Evolutionary conservation across 1,140 invertebrate genomes (phyloP).

Genomic region (Drosophila ananassae): DNA sequence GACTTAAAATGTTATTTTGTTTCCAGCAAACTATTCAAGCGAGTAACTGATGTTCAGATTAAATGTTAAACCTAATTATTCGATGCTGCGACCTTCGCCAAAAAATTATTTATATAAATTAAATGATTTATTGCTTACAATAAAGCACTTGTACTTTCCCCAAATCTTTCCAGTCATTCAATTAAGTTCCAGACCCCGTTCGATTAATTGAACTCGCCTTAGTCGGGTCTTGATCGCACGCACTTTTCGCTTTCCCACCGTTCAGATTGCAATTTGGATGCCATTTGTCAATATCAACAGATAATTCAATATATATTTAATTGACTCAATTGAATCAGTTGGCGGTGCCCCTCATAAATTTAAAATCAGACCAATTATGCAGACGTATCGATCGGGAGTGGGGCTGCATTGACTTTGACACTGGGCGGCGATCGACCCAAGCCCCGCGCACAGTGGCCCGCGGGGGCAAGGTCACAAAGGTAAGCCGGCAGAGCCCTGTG

Average conservation of each 20-base stretch:
- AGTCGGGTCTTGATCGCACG: constrained; percentile 26
- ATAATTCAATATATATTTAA: constrained; percentile 74
- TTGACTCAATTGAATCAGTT: constrained; percentile 74
- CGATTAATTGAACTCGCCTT: constrained; percentile 49
- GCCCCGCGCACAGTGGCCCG: neutral
- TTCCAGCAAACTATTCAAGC: neutral
- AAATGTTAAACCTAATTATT: neutral
- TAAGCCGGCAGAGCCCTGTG: constrained; percentile 7
- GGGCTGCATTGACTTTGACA: constrained; percentile 51
- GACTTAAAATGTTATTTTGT: neutral
- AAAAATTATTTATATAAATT: neutral
- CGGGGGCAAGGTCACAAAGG: constrained; percentile 1
- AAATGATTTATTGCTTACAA: neutral
- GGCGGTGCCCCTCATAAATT: constrained; percentile 59
- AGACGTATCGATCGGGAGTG: constrained; percentile 21
- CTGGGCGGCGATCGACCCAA: constrained; percentile 49
- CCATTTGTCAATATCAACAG: constrained; percentile 77
- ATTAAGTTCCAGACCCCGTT: constrained; percentile 22
- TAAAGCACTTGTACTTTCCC: neutral
- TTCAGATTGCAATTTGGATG: constrained; percentile 64
- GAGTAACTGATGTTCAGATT: constrained; percentile 1
- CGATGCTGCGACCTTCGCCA: neutral
- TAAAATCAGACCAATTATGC: constrained; percentile 71
- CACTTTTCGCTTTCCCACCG: constrained; percentile 66
- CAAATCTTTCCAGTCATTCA: constrained; percentile 24